Evolutionary conservation across 2,888 invertebrate genomes (phyloP).

Genomic region (Machimus atricapillus): DNA sequence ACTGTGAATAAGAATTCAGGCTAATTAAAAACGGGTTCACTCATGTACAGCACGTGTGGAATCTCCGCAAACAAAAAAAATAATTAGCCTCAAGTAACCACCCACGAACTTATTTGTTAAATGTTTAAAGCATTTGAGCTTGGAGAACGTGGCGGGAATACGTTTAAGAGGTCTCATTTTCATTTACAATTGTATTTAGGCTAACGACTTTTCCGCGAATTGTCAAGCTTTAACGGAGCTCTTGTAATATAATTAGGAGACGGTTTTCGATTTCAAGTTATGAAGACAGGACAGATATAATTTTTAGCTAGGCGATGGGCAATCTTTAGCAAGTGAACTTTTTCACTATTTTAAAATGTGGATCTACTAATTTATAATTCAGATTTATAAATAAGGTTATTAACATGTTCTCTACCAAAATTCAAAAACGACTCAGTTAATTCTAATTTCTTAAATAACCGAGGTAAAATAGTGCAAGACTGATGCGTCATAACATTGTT

Average conservation of each 20-base stretch:
- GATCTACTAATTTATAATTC: too few relatives aligned
- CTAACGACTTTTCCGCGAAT: background rate
- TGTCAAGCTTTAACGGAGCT: background rate
- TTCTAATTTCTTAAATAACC: too few relatives aligned
- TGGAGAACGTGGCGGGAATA: background rate
- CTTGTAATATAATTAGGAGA: background rate
- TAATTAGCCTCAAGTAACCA: background rate
- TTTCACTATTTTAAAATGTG: too few relatives aligned
- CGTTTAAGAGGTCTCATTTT: background rate
- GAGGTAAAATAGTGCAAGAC: too few relatives aligned
- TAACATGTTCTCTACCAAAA: too few relatives aligned
- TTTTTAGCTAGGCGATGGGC: too few relatives aligned
- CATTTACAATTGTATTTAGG: background rate
- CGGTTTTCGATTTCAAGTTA: background rate
- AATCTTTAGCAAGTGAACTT: too few relatives aligned
- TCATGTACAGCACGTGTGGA: background rate
- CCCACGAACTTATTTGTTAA: background rate
- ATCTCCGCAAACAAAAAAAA: background rate
- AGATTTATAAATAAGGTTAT: too few relatives aligned
- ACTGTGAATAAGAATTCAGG: background rate
- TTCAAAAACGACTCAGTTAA: too few relatives aligned
- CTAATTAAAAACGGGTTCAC: background rate
- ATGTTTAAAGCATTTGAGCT: background rate
- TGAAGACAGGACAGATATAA: background rate
- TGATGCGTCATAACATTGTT: too few relatives aligned